Evolutionary conservation across 2,888 invertebrate species (phyloP).

Genomic region (Anagyrus pseudococci): DNA sequence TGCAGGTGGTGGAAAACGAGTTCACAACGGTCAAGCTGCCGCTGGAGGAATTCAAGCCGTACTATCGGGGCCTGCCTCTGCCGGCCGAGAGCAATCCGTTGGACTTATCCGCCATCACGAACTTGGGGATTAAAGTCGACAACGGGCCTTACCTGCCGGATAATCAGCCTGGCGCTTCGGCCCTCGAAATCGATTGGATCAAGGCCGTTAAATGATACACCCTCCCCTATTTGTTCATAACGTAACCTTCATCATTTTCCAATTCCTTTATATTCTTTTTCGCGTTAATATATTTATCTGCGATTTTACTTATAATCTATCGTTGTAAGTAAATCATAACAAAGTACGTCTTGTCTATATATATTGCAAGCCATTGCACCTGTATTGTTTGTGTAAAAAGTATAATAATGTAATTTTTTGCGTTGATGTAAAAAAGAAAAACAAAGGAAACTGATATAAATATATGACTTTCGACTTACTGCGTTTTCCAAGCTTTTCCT

Average conservation of each 20-base stretch:
- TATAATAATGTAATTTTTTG: no score
- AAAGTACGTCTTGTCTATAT: no score
- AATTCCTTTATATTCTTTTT: not conserved
- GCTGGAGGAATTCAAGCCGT: conserved; percentile 59
- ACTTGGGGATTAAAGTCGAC: conserved; percentile 61
- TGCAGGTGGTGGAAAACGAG: conserved; percentile 53
- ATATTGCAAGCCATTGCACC: no score
- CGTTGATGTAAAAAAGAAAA: no score
- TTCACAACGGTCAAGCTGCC: conserved; percentile 54
- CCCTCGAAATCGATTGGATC: conserved; percentile 63
- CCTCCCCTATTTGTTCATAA: no score
- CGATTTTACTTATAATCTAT: no score
- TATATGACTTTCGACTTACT: no score
- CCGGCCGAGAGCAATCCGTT: conserved; percentile 54
- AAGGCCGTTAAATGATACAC: conserved; percentile 50
- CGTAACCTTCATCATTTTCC: not conserved
- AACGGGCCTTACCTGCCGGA: conserved; percentile 61
- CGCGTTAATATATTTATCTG: not conserved
- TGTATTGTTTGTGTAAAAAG: no score
- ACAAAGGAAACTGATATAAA: no score
- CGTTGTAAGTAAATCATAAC: no score
- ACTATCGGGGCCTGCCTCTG: conserved; percentile 57
- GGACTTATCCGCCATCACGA: conserved; percentile 58
- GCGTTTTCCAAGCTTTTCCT: no score
- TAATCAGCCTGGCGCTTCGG: conserved; percentile 62